Evolutionary conservation across 2,888 invertebrate genomes (phyloP).

Genomic region (Eilema sororculum): DNA sequence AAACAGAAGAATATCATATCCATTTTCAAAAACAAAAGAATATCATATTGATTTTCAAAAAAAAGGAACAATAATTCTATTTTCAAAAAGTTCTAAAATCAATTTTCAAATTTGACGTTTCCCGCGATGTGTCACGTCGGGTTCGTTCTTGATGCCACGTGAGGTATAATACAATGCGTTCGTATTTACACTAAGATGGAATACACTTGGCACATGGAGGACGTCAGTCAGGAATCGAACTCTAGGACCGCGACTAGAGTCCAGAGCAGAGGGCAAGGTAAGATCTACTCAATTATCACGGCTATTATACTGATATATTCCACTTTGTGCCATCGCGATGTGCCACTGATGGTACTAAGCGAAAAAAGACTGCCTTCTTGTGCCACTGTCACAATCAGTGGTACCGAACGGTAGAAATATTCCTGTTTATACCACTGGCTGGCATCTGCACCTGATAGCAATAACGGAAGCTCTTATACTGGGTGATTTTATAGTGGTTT

Average conservation of each 20-base stretch:
- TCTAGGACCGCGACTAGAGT: constrained; percentile 58
- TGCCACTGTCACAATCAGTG: too few relatives aligned
- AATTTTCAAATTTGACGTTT: constrained; percentile 27
- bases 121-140: constrained; percentile 60
- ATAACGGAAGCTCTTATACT: too few relatives aligned
- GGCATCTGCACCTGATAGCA: too few relatives aligned
- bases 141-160: constrained; percentile 62
- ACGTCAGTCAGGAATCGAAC: constrained; percentile 68
- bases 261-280: constrained; percentile 76
- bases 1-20: not conserved
- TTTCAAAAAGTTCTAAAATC: constrained; percentile 16
- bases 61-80: constrained; percentile 1
- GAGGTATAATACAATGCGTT: constrained; percentile 42
- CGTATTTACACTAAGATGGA: constrained; percentile 71
- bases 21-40: not conserved
- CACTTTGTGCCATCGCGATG: too few relatives aligned
- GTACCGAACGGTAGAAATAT: too few relatives aligned
- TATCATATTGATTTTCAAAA: not conserved
- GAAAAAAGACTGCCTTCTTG: too few relatives aligned
- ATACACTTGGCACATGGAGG: constrained; percentile 84
- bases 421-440: too few relatives aligned
- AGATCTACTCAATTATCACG: not conserved
- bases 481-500: too few relatives aligned
- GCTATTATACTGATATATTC: too few relatives aligned
- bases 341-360: too few relatives aligned